Evolutionary conservation across 2,113 vertebrate species (phyloP), one percentile per base, ranked within the genome.

Genomic region (Nothoprocta perdicaria): DNA sequence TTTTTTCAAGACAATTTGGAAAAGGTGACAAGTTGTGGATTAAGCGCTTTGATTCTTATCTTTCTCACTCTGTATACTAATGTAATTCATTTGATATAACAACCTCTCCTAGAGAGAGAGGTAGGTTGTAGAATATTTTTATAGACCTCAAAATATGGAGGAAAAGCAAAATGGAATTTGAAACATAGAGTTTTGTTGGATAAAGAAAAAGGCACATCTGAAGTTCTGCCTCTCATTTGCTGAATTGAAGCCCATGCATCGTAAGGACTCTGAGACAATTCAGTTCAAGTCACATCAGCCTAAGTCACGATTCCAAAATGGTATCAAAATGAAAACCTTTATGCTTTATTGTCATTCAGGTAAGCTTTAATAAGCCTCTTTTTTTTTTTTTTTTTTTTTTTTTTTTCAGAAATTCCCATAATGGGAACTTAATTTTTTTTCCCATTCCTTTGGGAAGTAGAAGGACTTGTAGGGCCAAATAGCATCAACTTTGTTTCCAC

Each of bases 221-320:
- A 3, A 6, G 6, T 24, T 57, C 94, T 62, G 73, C 2, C 4
- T 33, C 9, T 69, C 26, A 53, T 0, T 0, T 60, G 52, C 48
- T 55, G 38, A 84, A 62, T 55, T 21, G 77, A 76, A 29, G 45
- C 9, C 68, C 17, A 5, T 18, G 19, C 12, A 43, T 16, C 74
- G 46, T 0, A 74, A 26, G 12, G 77, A 62, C 50, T 58, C 40
- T 19, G 55, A 31, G 75, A 15, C 14, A 38, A 52, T 57, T n/a
- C 1, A 1, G 21, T 53, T 62, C 6, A 7, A 53, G 3, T 11
- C 29, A 61, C 60, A 75, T 82, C 57, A 75, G 31, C 27, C 31
- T 62, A 12, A 8, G 29, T 87, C 27, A 82, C 38, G 68, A 19
- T 57, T 41, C 33, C 31, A 68, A 55, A 82, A 72, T 24, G 14